phyloP scores from a whole-genome alignment of 2,888 invertebrate species.

The Chloromyia formosa region DNA sequence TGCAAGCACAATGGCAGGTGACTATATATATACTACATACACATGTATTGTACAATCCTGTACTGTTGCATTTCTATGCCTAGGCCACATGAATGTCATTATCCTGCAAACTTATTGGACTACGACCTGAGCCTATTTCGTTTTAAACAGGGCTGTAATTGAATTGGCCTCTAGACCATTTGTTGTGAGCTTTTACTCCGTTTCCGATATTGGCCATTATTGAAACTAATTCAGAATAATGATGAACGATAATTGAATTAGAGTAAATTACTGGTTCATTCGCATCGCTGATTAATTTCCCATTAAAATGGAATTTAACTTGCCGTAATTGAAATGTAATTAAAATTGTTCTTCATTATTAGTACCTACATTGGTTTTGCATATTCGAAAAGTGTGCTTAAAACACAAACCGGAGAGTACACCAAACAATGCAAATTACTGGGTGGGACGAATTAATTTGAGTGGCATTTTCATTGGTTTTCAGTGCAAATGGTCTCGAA shows the following conservation, averaged over 20 bases:
- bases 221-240: constrained; percentile 25
- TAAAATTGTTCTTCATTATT: constrained; percentile 13
- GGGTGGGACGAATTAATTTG: no score
- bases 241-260: constrained; percentile 36
- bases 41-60: no score
- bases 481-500: no score
- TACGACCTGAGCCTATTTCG: background rate
- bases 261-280: constrained; percentile 32
- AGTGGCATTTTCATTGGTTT: no score
- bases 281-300: constrained; percentile 24
- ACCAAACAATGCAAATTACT: no score
- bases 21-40: no score
- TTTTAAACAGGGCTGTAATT: constrained; percentile 16
- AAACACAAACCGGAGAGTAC: no score
- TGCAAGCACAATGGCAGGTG: no score
- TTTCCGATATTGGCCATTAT: background rate
- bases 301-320: constrained; percentile 18
- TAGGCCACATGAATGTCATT: no score
- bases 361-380: background rate
- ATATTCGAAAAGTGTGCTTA: no score
- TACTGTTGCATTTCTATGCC: no score
- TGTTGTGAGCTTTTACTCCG: background rate
- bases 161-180: background rate
- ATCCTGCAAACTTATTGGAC: no score
- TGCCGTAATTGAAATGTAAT: constrained; percentile 17